Evolutionary conservation across 1,140 invertebrate species (phyloP), one percentile per base, ranked within the genome.

Genomic region (Microplitis demolitor): DNA sequence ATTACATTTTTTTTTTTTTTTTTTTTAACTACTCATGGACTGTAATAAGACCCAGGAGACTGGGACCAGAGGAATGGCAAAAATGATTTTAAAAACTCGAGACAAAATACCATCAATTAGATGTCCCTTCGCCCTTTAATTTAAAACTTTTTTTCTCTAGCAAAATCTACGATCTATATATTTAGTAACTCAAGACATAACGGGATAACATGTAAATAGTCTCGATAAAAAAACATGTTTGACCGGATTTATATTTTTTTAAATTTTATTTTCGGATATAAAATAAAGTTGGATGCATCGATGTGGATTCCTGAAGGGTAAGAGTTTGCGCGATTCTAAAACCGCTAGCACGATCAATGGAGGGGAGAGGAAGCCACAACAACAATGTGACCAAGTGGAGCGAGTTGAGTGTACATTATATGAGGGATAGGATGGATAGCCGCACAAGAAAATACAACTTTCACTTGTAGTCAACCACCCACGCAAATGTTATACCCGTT

Each of bases 401-500:
- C 9, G 9, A 9, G 11, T 11, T 11, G 39, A 45, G 39, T 45
- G 37, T 39, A 39, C 37, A 39, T 39, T 37, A n/a, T 60, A 51
- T 24, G 9, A 53, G 14, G 61, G 70, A 35, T 24, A n/a, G 45
- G 14, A 34, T 11, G 63, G 33, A 60, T 24, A 67, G 63, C 69
- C 45, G 61, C 53, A 70, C 76, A 73, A 76, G 76, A 68, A 71
- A 77, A 61, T 71, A 76, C 78, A 78, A 84, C 82, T 84, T 84
- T 83, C 81, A 83, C 81, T 11, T 11, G 39, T 45, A 11, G 1
- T 76, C 80, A 76, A 80, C 80, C 76, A 76, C 81, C 80, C 76
- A 83, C 81, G 79, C 76, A 66, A 67, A 72, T 69, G 61, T 66
- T 63, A 62, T 60, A 56, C 33, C 64, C 51, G 62, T 2, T 54